Percentiles rank a stretch among this genome's conserved stretches.
These are phyloP conservation scores for Pseudopipra pipra DNA, from an alignment of 2,113 vertebrate species.

Conservation along the genomic window DNA sequence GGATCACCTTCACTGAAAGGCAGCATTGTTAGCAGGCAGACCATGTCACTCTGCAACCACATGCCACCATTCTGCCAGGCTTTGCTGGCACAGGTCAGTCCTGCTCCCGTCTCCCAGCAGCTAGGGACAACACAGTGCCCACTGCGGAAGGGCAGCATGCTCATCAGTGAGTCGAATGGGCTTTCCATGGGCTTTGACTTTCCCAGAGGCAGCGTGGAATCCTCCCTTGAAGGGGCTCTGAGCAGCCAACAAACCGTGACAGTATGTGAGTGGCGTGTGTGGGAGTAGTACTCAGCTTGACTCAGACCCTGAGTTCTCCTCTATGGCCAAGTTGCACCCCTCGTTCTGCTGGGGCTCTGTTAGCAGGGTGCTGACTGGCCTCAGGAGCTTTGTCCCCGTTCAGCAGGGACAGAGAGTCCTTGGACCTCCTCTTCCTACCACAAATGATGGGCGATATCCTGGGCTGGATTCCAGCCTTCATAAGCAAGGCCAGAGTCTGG, in stretches of 20 bases:
- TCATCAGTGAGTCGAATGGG: rapidly evolving
- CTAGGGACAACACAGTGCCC: not conserved
- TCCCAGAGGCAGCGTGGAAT: rapidly evolving
- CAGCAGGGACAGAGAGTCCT: not conserved
- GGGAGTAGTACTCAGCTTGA: rapidly evolving
- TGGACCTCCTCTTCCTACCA: not conserved
- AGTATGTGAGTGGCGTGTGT: rapidly evolving
- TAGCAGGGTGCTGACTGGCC: too few species aligned
- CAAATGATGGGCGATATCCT: not conserved
- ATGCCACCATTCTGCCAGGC: rapidly evolving
- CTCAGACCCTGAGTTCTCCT: rapidly evolving
- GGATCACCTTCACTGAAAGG: not conserved
- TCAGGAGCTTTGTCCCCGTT: not conserved
- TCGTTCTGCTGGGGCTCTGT: not conserved
- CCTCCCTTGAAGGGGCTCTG: not conserved
- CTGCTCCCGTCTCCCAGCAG: not conserved
- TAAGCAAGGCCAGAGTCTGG: not conserved
- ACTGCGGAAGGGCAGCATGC: rapidly evolving
- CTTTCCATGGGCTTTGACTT: not conserved
- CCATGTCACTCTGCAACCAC: too few species aligned
- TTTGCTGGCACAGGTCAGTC: not conserved
- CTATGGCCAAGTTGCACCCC: not conserved
- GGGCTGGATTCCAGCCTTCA: not conserved
- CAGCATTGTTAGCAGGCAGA: not conserved
- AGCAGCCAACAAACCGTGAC: not conserved